These are phyloP conservation scores for Bucorvus abyssinicus DNA, from an alignment of 2,797 vertebrate genomes.

Conservation along the genomic window DNA sequence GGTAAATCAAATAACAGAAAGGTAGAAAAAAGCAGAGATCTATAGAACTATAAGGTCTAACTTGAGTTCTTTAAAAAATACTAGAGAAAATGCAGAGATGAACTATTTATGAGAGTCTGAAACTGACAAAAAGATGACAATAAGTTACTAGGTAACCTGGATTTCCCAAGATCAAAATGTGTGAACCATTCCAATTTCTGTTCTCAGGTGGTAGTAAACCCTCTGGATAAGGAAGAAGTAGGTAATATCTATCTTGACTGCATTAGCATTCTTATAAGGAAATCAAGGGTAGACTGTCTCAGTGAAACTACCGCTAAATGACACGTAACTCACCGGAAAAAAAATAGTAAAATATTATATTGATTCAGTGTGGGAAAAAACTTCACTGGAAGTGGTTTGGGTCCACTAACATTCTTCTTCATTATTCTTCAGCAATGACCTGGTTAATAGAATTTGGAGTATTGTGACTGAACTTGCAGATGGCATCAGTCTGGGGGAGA, in stretches of 20 bases:
- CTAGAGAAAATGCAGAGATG: neutral
- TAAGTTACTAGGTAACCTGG: neutral
- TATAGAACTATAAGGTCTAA: neutral
- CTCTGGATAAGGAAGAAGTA: neutral
- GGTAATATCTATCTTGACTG: neutral
- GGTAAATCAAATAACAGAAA: neutral
- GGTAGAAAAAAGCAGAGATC: neutral
- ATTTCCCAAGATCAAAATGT: neutral
- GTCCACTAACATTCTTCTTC: neutral
- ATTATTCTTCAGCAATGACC: neutral
- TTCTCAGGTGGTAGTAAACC: neutral
- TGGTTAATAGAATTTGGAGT: neutral
- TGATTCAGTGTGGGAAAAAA: neutral
- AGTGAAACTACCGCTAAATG: neutral
- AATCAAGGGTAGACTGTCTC: neutral
- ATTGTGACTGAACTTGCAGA: neutral
- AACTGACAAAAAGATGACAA: neutral
- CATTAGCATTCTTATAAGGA: neutral
- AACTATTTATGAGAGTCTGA: neutral
- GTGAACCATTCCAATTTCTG: neutral
- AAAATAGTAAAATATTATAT: neutral
- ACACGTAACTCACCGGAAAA: neutral
- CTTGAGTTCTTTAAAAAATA: neutral
- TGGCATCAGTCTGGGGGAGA: neutral
- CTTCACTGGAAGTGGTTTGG: neutral